Evolutionary conservation across 2,113 vertebrate species (phyloP).

Genomic region (Carettochelys insculpta): DNA sequence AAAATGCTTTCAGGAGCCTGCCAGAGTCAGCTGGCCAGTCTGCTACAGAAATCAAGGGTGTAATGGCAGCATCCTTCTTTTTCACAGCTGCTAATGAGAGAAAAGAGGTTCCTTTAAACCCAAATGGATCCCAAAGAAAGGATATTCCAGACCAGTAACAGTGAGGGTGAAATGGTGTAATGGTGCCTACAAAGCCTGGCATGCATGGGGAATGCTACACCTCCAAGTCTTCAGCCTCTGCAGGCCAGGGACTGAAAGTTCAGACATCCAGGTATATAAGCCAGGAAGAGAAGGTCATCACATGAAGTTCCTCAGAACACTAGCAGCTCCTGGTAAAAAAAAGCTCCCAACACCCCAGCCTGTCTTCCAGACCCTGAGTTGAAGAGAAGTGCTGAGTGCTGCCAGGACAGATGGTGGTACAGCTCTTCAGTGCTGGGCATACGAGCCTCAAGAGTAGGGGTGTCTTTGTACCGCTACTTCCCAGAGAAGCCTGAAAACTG

Average conservation of each 20-base stretch:
- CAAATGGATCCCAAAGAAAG: constrained; percentile 1
- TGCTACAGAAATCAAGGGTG: background rate
- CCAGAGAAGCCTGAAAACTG: background rate
- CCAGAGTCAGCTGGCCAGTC: background rate
- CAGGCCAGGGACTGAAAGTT: background rate
- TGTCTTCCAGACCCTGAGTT: background rate
- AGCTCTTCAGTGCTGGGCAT: background rate
- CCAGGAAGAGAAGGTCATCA: background rate
- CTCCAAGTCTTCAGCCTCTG: background rate
- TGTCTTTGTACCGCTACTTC: accelerated
- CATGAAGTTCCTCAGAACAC: background rate
- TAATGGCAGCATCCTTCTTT: background rate
- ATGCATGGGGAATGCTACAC: background rate
- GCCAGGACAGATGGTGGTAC: background rate
- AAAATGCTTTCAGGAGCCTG: too few species aligned
- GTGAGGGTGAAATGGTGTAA: constrained; percentile 5
- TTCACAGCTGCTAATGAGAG: background rate
- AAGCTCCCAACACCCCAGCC: background rate
- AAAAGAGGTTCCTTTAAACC: background rate
- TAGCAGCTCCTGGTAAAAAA: background rate
- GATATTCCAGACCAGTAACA: constrained; percentile 47
- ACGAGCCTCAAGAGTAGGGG: background rate
- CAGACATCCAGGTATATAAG: background rate
- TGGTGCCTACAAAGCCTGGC: constrained; percentile 6
- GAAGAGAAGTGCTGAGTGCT: background rate